These are phyloP conservation scores for Bettongia penicillata DNA, from an alignment of 2,113 vertebrate species.

Conservation along the genomic window DNA sequence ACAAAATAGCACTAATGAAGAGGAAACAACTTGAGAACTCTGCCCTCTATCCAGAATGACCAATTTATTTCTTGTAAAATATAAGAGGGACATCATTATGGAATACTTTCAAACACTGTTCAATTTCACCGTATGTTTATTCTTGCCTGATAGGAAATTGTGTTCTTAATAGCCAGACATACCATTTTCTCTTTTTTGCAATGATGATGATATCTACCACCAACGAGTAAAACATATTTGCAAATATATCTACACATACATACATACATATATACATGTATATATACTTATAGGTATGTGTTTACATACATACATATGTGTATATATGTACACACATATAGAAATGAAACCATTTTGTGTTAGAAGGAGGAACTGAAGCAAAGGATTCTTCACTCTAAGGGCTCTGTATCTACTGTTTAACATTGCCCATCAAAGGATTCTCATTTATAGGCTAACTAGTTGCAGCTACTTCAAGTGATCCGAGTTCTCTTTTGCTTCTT, in stretches of 20 bases:
- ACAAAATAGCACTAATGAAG: slow-evolving; percentile 12
- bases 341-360: background rate
- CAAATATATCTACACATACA: too few relatives aligned
- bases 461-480: background rate
- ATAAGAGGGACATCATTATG: background rate
- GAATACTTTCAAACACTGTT: slow-evolving; percentile 37
- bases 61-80: slow-evolving; percentile 28
- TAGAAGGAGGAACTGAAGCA: background rate
- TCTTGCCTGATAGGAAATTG: slow-evolving; percentile 36
- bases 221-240: background rate
- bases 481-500: background rate
- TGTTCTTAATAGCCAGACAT: background rate
- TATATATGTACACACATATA: too few relatives aligned
- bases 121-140: slow-evolving; percentile 22
- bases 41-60: background rate
- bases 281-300: too few relatives aligned
- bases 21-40: background rate
- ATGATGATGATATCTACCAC: background rate
- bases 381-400: background rate
- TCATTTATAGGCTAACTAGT: background rate
- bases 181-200: slow-evolving; percentile 5
- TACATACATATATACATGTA: too few relatives aligned
- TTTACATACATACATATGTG: too few relatives aligned
- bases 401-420: background rate
- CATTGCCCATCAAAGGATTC: background rate